Evolutionary conservation across 1,140 invertebrate genomes (phyloP), one percentile per base, ranked within the genome.

Genomic region (Drosophila aff.): DNA sequence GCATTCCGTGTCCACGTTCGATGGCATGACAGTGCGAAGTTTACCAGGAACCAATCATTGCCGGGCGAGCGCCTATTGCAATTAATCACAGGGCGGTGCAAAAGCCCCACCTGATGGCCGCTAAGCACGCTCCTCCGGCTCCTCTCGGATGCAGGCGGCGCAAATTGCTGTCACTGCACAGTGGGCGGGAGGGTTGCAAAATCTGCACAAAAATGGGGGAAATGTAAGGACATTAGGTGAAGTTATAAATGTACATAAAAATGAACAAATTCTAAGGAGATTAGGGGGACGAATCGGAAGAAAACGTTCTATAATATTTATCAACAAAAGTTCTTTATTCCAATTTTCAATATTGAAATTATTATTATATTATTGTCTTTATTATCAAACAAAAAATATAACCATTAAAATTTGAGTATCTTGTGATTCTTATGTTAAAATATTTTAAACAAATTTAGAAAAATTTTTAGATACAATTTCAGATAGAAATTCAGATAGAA

Each of bases 41-140:
- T 82, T 90, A 90, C 81, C 85, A 67, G 66, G 84, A 89, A 89
- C 84, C 84, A 89, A 89, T 89, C 84, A 84, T 84, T 84, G 84
- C 50, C 64, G 49, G 55, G 67, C 66, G 40, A 63, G 73, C 60
- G 44, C 62, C 79, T 76, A 79, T 89, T 81, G 61, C 85, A 90
- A 84, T 89, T 89, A 89, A 90, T 89, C 85, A 90, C 61, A 81
- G 62, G 76, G 76, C 74, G 84, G 71, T 74, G 84, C 81, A 66
- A 79, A 73, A 64, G 81, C 66, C 72, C 79, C 50, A 43, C 6
- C 75, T 87, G 83, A 87, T 87, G 83, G 81, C 78, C 62, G 65
- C 73, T 23, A 69, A 69, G 52, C 85, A 89, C 84, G 85, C 80
- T 67, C 36, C 80, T 67, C 36, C 1, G 4, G 33, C 53, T 55